These are phyloP conservation scores for Apomyelois bistriatella DNA, from an alignment of 2,888 invertebrate species.

Conservation along the genomic window DNA sequence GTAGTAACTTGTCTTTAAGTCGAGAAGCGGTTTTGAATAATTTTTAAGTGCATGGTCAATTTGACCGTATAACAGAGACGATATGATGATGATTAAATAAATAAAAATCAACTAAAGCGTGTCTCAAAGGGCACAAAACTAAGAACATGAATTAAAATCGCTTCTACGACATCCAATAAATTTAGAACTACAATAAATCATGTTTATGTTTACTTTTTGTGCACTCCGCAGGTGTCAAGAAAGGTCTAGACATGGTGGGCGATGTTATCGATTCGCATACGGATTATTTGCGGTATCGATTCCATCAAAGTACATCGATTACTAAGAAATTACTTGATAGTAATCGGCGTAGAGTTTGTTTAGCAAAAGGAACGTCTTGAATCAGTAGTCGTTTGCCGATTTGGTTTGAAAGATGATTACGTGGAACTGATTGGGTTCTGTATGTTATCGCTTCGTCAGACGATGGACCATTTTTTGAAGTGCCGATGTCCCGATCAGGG, in stretches of 20 bases:
- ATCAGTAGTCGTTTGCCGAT: neutral
- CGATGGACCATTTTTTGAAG: too few species aligned
- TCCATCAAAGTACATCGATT: slow-evolving; percentile 16
- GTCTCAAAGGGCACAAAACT: too few species aligned
- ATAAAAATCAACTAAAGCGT: too few species aligned
- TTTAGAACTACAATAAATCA: neutral
- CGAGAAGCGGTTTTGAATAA: too few species aligned
- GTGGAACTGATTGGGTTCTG: neutral
- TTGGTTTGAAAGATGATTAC: slow-evolving; percentile 3
- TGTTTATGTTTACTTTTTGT: neutral
- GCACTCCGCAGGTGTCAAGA: slow-evolving; percentile 1
- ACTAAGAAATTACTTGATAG: slow-evolving; percentile 2
- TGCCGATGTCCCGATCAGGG: too few species aligned
- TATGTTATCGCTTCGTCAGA: neutral
- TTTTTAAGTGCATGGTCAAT: too few species aligned
- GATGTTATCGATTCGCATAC: neutral
- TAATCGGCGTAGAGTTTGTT: slow-evolving; percentile 1
- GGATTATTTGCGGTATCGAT: slow-evolving; percentile 6
- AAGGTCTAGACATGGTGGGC: neutral
- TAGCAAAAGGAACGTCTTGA: neutral
- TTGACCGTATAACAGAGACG: too few species aligned
- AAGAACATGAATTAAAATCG: too few species aligned
- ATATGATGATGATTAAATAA: too few species aligned
- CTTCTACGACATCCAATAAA: neutral
- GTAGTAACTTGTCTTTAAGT: too few species aligned